Conservation (phyloP, 2,797 vertebrate species). For the Xyrichtys novacula region DNA sequence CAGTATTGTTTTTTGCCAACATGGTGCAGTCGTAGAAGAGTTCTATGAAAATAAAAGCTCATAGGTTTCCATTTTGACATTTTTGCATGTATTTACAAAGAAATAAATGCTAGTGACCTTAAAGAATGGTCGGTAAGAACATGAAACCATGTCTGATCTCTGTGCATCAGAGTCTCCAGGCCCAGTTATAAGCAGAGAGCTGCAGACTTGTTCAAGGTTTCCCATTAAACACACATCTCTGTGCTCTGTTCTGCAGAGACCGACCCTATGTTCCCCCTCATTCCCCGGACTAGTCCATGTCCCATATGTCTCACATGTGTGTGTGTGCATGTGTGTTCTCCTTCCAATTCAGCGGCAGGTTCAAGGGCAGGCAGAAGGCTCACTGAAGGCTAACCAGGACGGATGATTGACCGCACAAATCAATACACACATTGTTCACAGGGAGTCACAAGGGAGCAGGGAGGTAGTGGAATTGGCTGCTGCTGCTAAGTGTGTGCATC, state of each 20-base stretch:
- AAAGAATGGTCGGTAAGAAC: not conserved
- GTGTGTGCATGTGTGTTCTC: slow-evolving; percentile 13
- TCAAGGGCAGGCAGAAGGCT: slow-evolving; percentile 34
- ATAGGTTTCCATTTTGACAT: no score
- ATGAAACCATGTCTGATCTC: slow-evolving; percentile 8
- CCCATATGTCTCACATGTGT: slow-evolving; percentile 39
- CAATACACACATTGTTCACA: slow-evolving; percentile 67
- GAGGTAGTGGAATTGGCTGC: slow-evolving; percentile 35
- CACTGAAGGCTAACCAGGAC: slow-evolving; percentile 50
- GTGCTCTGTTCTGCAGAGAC: slow-evolving; percentile 32
- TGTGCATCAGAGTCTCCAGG: slow-evolving; percentile 15
- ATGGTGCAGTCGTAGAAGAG: no score
- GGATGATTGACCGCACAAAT: slow-evolving; percentile 57
- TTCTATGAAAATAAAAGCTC: no score
- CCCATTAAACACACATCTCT: slow-evolving; percentile 42
- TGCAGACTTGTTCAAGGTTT: slow-evolving; percentile 43
- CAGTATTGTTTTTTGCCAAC: no score
- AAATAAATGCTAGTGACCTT: not conserved
- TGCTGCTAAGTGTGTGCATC: slow-evolving; percentile 15
- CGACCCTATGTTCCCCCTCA: slow-evolving; percentile 24
- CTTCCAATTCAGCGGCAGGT: slow-evolving; percentile 31
- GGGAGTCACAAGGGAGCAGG: slow-evolving; percentile 56
- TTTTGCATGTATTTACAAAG: not conserved
- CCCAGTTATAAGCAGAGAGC: slow-evolving; percentile 9
- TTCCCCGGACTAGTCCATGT: slow-evolving; percentile 12